A percentile compares a stretch with the other conserved stretches of the same genome.
Evolutionary conservation across 1,140 invertebrate genomes (phyloP).

Genomic region (Aphelenchoides avenae): DNA sequence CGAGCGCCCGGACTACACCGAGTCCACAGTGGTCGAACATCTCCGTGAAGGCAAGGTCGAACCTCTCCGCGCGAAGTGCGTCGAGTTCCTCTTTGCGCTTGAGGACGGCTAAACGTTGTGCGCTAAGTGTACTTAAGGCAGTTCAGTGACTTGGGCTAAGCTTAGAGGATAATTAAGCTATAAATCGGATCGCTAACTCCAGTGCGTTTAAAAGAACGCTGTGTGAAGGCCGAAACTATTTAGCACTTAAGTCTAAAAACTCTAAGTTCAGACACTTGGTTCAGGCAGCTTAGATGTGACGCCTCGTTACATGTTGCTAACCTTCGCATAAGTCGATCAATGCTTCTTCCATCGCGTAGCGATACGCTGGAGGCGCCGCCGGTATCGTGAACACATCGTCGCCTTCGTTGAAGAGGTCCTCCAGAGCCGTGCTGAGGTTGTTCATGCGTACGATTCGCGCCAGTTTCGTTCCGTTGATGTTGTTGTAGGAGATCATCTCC

Average conservation of each 20-base stretch:
- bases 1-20: conserved; percentile 7
- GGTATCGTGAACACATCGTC: conserved; percentile 11
- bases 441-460: conserved; percentile 27
- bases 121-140: no score
- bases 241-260: neutral
- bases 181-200: no score
- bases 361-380: no score
- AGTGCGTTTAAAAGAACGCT: no score
- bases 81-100: conserved; percentile 17
- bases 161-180: no score
- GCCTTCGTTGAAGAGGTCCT: conserved; percentile 7
- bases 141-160: no score
- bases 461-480: conserved; percentile 33
- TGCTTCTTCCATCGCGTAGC: conserved; percentile 7
- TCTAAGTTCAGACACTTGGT: neutral
- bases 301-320: neutral
- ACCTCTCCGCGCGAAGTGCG: conserved; percentile 9
- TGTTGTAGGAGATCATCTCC: conserved; percentile 6
- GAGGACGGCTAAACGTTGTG: no score
- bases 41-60: conserved; percentile 21
- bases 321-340: conserved; percentile 13
- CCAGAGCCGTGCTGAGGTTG: conserved; percentile 11
- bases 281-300: neutral
- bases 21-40: conserved; percentile 17
- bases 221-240: conserved; percentile 5